A percentile compares a stretch with the other conserved stretches of the same genome.
Conservation (phyloP, 2,888 invertebrate genomes). For the Drepana falcataria region DNA sequence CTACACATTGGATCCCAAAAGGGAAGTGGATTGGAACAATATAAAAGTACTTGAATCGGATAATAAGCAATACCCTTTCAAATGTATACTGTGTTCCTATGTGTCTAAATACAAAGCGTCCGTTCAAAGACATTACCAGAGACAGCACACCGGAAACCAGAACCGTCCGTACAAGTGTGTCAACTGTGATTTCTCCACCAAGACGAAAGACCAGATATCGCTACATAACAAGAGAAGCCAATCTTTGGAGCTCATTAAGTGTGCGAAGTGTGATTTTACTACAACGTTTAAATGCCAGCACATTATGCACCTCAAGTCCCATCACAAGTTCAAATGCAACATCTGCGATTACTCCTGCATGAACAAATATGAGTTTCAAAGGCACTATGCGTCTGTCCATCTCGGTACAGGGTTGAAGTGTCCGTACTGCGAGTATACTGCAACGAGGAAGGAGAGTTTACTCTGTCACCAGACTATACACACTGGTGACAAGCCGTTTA, state of each 20-base stretch:
- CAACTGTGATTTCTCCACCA: constrained; percentile 57
- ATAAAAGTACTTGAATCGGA: constrained; percentile 46
- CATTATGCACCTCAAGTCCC: constrained; percentile 47
- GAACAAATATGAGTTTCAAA: constrained; percentile 49
- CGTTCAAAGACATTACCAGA: constrained; percentile 55
- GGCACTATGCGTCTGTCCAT: constrained; percentile 41
- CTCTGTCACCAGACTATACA: constrained; percentile 48
- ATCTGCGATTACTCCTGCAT: constrained; percentile 43
- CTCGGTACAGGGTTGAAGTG: constrained; percentile 49
- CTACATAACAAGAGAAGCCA: constrained; percentile 55
- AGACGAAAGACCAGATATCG: constrained; percentile 58
- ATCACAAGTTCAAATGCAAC: constrained; percentile 44
- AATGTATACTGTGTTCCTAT: constrained; percentile 48
- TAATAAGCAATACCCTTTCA: constrained; percentile 41
- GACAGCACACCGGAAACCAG: constrained; percentile 46
- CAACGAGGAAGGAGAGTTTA: constrained; percentile 41
- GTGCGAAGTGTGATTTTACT: constrained; percentile 35
- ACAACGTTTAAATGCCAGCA: constrained; percentile 49
- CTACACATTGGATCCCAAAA: constrained; percentile 39
- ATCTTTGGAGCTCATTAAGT: constrained; percentile 24
- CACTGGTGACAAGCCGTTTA: constrained; percentile 49
- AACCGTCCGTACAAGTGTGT: constrained; percentile 51
- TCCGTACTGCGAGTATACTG: constrained; percentile 43
- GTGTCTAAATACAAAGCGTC: constrained; percentile 53
- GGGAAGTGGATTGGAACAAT: constrained; percentile 42